Conservation (phyloP, 1,140 invertebrate species). For the Polyergus mexicanus region DNA sequence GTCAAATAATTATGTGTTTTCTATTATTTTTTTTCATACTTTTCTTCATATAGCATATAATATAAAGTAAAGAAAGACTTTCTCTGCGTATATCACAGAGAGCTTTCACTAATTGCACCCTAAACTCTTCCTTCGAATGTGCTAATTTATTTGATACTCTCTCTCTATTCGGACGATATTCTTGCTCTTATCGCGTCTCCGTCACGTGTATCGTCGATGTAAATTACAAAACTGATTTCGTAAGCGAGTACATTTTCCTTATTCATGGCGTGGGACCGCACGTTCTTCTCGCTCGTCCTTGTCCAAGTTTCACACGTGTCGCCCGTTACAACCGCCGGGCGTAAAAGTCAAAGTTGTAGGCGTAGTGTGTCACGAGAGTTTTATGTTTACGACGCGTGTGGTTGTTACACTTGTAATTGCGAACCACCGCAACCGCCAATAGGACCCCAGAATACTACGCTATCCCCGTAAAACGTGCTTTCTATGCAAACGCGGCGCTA, state of each 20-base stretch:
- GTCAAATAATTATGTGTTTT: not conserved
- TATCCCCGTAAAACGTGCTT: slow-evolving; percentile 63
- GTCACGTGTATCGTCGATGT: not conserved
- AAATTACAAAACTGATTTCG: slow-evolving; percentile 54
- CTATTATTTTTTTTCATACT: not conserved
- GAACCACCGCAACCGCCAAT: slow-evolving; percentile 60
- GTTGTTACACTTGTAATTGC: slow-evolving; percentile 70
- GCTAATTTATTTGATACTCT: not conserved
- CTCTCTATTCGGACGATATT: not conserved
- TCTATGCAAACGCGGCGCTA: slow-evolving; percentile 73
- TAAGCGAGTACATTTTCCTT: slow-evolving; percentile 39
- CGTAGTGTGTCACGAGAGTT: slow-evolving; percentile 45
- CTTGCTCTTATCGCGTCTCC: no score
- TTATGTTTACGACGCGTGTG: slow-evolving; percentile 65
- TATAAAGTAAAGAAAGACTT: not conserved
- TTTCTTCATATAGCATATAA: not conserved
- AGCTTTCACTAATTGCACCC: slow-evolving; percentile 6
- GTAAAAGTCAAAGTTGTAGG: slow-evolving; percentile 44
- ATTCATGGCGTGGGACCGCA: slow-evolving; percentile 10
- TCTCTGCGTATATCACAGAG: not conserved
- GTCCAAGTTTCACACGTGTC: slow-evolving; percentile 38
- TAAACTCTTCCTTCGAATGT: not conserved
- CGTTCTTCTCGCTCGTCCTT: not conserved
- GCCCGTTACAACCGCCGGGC: slow-evolving; percentile 31
- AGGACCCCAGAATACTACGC: not conserved